Base-by-base conservation (phyloP, 2,888 invertebrate species). In the Melieria picta region DNA sequence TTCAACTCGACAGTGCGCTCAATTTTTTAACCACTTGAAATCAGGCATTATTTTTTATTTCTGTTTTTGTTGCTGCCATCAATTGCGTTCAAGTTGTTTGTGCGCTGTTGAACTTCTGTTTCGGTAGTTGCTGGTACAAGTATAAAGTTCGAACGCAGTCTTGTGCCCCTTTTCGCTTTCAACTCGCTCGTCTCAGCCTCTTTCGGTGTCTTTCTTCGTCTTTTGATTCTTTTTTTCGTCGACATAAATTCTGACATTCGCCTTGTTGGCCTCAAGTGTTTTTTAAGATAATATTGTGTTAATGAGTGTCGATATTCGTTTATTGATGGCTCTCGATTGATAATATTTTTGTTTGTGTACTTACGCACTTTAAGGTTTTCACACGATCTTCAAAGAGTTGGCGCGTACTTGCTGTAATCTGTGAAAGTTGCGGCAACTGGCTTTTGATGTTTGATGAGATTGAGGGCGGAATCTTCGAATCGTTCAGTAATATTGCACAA, bases 21-120 rank as follows among this genome's bases (percentile, higher is more conserved):
- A 65, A 65, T 47, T 65, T 65, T 65, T 57, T 56, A 65, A 56
- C 65, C 65, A 57, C 56, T 65, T 65, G 65, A 65, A 46, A 43
- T 46, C 30, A 30, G 30, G 30, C 30, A 30, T 3, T 30, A 30
- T 30, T 16, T 3, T 16, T 64, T 46, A 1, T 16, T 30, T 57
- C 56, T 55, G 16, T 46, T 46, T 65, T 65, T 65, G 55, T 45
- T 45, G 42, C 46, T 52, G 7, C 13, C 65, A 16, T 16, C 9
- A 55, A 10, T 45, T 56, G 46, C 46, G 30, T 56, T 56, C 43
- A 48, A 66, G 66, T 48, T n/a, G 48, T 46, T 58, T 58, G 66
- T 42, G 30, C 3, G 66, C n/a, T 42, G 42, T 42, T 48, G 42
- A 58, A 46, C 66, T 58, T 58, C 66, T 48, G 43, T 58, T 66